Conservation (phyloP, 2,888 invertebrate species). For the Lycia hirtaria region DNA sequence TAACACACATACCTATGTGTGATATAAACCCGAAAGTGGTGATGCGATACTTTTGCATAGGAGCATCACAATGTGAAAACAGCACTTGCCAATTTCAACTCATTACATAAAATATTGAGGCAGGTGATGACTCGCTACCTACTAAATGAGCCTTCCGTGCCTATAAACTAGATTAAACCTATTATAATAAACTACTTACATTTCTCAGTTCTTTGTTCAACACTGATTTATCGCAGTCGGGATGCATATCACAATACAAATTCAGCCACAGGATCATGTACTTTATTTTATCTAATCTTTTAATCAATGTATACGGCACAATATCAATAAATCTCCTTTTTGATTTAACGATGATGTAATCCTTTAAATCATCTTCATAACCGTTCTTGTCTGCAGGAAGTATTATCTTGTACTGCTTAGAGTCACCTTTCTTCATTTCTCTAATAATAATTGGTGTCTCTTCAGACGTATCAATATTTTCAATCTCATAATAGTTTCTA, state of each 20-base stretch:
- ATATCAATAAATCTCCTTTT: constrained; percentile 47
- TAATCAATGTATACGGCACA: constrained; percentile 44
- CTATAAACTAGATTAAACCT: not conserved
- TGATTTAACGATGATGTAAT: constrained; percentile 52
- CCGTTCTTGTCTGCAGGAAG: constrained; percentile 38
- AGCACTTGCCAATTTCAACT: no score
- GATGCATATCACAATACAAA: constrained; percentile 58
- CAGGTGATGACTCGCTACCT: no score
- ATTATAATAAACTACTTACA: constrained; percentile 43
- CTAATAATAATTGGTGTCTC: constrained; percentile 41
- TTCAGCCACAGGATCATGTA: constrained; percentile 58
- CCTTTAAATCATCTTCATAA: constrained; percentile 39
- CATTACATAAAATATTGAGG: no score
- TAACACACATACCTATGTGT: no score
- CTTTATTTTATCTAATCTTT: constrained; percentile 50
- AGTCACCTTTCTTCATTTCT: constrained; percentile 39
- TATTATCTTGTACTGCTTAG: constrained; percentile 42
- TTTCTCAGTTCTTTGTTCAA: constrained; percentile 54
- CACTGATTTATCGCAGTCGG: constrained; percentile 54
- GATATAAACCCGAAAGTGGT: no score
- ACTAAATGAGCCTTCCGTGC: no score
- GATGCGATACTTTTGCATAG: no score
- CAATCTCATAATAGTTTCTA: constrained; percentile 45
- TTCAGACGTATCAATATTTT: constrained; percentile 38
- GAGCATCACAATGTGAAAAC: no score